Evolutionary conservation across 2,113 vertebrate species (phyloP).

Genomic region (Microtus montanus): DNA sequence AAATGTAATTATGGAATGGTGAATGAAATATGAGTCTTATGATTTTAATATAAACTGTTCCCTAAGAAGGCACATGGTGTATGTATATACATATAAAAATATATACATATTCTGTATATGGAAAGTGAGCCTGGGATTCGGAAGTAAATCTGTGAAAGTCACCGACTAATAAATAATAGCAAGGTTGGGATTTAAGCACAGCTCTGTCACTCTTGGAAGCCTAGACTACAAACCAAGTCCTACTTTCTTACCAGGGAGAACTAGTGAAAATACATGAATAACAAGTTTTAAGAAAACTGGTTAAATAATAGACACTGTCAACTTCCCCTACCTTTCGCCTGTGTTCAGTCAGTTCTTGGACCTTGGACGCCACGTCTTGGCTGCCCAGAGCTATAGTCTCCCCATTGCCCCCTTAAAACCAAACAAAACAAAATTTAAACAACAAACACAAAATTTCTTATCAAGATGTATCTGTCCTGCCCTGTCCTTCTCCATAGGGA

Average conservation of each 20-base stretch:
- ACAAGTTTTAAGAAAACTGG: constrained; percentile 10
- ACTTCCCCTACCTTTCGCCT: background rate
- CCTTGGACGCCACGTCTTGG: background rate
- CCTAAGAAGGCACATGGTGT: background rate
- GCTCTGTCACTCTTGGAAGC: constrained; percentile 31
- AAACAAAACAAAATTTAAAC: background rate
- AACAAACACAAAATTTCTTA: background rate
- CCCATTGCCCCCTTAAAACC: background rate
- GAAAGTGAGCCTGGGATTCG: background rate
- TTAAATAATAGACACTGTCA: constrained; percentile 23
- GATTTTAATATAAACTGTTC: too few species aligned
- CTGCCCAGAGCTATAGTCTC: background rate
- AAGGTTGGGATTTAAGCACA: constrained; percentile 28
- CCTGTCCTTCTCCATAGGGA: background rate
- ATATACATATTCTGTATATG: too few species aligned
- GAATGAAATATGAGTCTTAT: constrained; percentile 7
- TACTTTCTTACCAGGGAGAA: background rate
- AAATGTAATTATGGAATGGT: constrained; percentile 8
- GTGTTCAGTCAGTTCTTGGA: background rate
- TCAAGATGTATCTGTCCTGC: background rate
- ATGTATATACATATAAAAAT: background rate
- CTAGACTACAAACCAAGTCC: constrained; percentile 23
- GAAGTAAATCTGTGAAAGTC: background rate
- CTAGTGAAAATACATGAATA: background rate
- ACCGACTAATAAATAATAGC: background rate